Base-by-base conservation (phyloP, 2,888 invertebrate species). In the Zeuzera pyrina region DNA sequence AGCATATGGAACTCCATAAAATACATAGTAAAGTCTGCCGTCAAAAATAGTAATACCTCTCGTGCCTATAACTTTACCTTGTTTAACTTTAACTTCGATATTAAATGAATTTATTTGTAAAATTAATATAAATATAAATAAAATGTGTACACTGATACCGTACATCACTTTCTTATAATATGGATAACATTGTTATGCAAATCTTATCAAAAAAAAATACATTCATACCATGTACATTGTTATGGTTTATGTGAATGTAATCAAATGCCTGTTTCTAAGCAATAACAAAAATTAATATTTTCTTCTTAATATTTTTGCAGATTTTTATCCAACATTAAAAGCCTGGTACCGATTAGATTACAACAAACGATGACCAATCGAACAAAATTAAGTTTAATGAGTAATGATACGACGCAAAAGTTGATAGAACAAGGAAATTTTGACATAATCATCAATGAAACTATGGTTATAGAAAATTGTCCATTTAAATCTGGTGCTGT, bases 401-500 rank as follows among this genome's bases (percentile, higher is more conserved):
- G 70, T 38, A 51, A 41, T 27, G 50, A 74, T 24, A 56, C 21
- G 1, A 35, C 40, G 4, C 68, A 74, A 38, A 44, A 42, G 1
- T 40, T 44, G 4, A 47, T 86, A 14, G 40, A 52, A 1, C 73
- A 72, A 36, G 77, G 73, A 2, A 51, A 35, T 0, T 84, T 76
- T 39, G 57, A 84, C 25, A 47, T 87, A 1, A 25, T 52, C 4
- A 43, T 87, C 1, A 57, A 72, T 31, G 63, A 59, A 1, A 45
- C 54, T 14, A 41, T 43, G 15, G 51, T 83, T 3, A 28, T 72
- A 10, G 43, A 52, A 10, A 50, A 57, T 32, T 81, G 62, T 38
- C 41, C 38, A 0, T 67, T 90, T 1, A 65, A 78, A 46, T 57
- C 86, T 3, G 92, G 92, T 0, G 91, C 89, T 8, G 88, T 90